Evolutionary conservation across 1,140 invertebrate genomes (phyloP).

Genomic region (Drosophila asahinai): DNA sequence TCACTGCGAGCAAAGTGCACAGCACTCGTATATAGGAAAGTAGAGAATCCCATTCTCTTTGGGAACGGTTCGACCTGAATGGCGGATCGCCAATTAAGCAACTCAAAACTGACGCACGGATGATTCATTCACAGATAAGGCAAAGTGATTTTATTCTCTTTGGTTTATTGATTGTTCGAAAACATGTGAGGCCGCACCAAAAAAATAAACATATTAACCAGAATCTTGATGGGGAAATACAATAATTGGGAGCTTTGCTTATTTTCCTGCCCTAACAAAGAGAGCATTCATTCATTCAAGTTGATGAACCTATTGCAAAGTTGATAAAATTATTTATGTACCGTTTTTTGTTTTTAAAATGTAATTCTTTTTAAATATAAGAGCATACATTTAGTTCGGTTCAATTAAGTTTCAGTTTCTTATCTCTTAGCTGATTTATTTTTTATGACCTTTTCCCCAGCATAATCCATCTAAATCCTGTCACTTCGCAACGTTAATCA

Average conservation of each 20-base stretch:
- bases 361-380: no score
- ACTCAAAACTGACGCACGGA: constrained; percentile 41
- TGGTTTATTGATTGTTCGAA: constrained; percentile 5
- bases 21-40: constrained; percentile 12
- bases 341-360: no score
- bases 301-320: background rate
- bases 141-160: constrained; percentile 21
- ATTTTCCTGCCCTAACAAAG: constrained; percentile 5
- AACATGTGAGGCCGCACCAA: background rate
- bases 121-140: constrained; percentile 35
- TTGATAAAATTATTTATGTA: no score
- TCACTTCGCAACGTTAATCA: background rate
- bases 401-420: background rate
- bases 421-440: background rate
- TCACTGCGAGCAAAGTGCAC: constrained; percentile 37
- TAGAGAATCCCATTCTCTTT: constrained; percentile 41
- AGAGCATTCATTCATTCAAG: background rate
- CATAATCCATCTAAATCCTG: background rate
- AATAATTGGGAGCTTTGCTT: background rate
- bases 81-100: constrained; percentile 32
- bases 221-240: constrained; percentile 12
- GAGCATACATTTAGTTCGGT: no score
- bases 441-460: background rate
- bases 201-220: background rate
- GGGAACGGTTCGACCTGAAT: constrained; percentile 1